phyloP scores from a whole-genome alignment of 2,797 vertebrate genomes.

The Xerus rutilus region DNA sequence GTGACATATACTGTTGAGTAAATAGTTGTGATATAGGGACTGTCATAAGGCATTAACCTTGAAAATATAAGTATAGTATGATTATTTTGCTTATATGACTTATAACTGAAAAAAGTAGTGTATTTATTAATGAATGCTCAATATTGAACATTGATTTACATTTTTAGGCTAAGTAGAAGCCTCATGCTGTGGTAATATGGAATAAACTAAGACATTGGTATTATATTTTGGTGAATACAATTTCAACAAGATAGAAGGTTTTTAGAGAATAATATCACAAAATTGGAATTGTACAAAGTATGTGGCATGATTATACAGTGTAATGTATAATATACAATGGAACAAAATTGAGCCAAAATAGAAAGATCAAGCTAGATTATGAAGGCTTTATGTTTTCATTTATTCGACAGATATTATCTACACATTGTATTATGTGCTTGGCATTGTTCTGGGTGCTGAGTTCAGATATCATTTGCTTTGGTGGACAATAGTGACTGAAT shows the following conservation, averaged over 20 bases:
- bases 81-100: conserved; percentile 52
- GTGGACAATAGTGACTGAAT: not conserved
- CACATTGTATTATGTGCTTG: not conserved
- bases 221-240: conserved; percentile 4
- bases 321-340: not conserved
- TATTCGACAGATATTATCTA: not conserved
- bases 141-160: conserved; percentile 25
- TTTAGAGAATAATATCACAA: conserved; percentile 24
- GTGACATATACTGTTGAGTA: not conserved
- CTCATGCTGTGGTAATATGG: not conserved
- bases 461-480: conserved; percentile 61
- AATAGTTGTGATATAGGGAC: not conserved
- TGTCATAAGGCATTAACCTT: conserved; percentile 27
- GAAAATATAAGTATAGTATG: not conserved
- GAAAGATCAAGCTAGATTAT: not conserved
- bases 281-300: conserved; percentile 28
- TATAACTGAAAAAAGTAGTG: conserved; percentile 45
- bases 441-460: not conserved
- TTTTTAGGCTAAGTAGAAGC: conserved; percentile 45
- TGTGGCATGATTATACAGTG: not conserved
- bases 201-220: conserved; percentile 13
- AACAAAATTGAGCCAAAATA: not conserved
- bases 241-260: conserved; percentile 36
- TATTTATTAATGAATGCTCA: conserved; percentile 32
- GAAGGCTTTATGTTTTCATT: conserved; percentile 3